Evolutionary conservation across 2,113 vertebrate species (phyloP).

Genomic region (Columbina picui): DNA sequence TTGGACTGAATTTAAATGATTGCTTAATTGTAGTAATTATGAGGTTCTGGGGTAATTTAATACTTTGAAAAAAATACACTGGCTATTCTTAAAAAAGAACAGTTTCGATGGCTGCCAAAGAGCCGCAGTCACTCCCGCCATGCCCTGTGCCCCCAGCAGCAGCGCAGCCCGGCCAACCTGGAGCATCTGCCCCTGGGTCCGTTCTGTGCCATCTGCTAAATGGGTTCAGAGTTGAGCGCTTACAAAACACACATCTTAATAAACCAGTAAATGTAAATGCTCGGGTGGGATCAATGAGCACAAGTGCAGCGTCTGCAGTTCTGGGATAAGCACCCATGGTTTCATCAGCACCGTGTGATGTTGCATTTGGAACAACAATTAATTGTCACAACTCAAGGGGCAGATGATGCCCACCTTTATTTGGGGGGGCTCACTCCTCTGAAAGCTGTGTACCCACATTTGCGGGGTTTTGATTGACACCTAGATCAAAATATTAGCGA

Average conservation of each 20-base stretch:
- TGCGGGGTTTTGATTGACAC: neutral
- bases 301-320: neutral
- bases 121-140: conserved; percentile 5
- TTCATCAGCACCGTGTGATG: neutral
- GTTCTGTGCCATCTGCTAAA: neutral
- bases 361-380: neutral
- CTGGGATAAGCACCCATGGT: neutral
- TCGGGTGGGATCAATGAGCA: neutral
- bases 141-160: neutral
- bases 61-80: conserved; percentile 29
- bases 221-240: neutral
- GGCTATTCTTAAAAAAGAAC: conserved; percentile 44
- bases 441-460: neutral
- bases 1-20: conserved; percentile 49
- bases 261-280: neutral
- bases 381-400: neutral
- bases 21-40: conserved; percentile 51
- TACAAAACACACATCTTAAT: neutral
- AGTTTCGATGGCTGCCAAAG: conserved; percentile 25
- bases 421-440: neutral
- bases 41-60: conserved; percentile 44
- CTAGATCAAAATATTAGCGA: neutral
- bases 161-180: neutral
- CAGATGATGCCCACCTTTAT: neutral
- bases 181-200: neutral